Percentiles rank a stretch among this genome's conserved stretches.
phyloP scores from a whole-genome alignment of 1,140 invertebrate species.

The Ips nitidus region DNA sequence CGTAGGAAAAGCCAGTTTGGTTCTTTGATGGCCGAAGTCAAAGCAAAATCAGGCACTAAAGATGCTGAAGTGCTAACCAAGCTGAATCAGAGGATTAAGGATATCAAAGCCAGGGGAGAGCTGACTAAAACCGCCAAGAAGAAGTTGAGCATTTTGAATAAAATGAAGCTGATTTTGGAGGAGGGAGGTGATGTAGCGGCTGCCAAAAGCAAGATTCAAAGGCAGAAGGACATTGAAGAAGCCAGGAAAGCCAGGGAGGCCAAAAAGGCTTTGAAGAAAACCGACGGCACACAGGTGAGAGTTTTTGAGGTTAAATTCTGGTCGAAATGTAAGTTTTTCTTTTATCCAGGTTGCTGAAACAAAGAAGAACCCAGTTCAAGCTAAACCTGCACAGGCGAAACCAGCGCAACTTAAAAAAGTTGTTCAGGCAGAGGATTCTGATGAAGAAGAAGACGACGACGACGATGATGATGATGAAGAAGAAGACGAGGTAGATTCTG shows the following conservation, averaged over 20 bases:
- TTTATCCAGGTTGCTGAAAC: background rate
- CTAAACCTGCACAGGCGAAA: background rate
- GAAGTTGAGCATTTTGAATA: constrained; percentile 34
- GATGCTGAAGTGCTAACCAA: constrained; percentile 25
- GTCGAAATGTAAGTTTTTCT: background rate
- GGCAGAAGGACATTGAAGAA: constrained; percentile 7
- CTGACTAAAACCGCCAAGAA: constrained; percentile 40
- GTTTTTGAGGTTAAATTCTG: background rate
- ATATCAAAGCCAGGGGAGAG: constrained; percentile 17
- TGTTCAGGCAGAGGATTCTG: constrained; percentile 17
- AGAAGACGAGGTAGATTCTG: constrained; percentile 35
- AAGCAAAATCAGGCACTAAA: constrained; percentile 25
- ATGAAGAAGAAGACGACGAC: constrained; percentile 32
- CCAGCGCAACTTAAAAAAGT: constrained; percentile 19
- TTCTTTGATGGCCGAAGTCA: constrained; percentile 16
- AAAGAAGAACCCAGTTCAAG: background rate
- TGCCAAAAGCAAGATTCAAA: constrained; percentile 23
- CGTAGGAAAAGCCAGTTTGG: constrained; percentile 23
- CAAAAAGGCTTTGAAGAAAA: constrained; percentile 23
- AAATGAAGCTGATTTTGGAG: constrained; percentile 19
- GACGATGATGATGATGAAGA: constrained; percentile 36
- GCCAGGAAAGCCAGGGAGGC: background rate
- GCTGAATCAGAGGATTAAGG: constrained; percentile 33
- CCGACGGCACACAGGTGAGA: background rate
- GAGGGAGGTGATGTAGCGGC: constrained; percentile 20